Evolutionary conservation across 2,888 invertebrate species (phyloP).

Genomic region (Elmis aenea): DNA sequence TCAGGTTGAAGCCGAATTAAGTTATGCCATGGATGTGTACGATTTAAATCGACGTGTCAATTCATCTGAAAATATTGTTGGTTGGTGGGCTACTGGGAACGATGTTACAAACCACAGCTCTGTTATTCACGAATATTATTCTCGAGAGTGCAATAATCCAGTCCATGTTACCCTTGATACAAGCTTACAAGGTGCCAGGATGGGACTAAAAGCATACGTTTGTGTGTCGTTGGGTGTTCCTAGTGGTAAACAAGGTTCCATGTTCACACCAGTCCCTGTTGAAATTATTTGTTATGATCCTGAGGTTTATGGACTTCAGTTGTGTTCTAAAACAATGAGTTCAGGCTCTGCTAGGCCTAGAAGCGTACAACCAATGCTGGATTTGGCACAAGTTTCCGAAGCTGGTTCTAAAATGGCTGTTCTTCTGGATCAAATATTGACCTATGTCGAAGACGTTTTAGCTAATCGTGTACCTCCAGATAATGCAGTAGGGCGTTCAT

Average conservation of each 20-base stretch:
- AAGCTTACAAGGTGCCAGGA: constrained; percentile 76
- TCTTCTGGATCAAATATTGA: constrained; percentile 71
- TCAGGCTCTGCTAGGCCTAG: constrained; percentile 40
- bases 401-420: constrained; percentile 74
- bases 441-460: constrained; percentile 90
- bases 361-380: constrained; percentile 45
- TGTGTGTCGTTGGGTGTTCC: constrained; percentile 93
- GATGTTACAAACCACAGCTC: constrained; percentile 97
- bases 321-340: constrained; percentile 78
- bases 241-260: constrained; percentile 84
- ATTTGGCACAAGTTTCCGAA: constrained; percentile 70
- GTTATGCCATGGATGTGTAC: constrained; percentile 93
- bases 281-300: constrained; percentile 88
- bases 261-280: constrained; percentile 95
- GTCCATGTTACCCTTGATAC: constrained; percentile 96
- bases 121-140: constrained; percentile 95
- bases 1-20: constrained; percentile 95
- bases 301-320: constrained; percentile 76
- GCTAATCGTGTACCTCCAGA: constrained; percentile 70
- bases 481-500: constrained; percentile 83
- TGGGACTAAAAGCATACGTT: constrained; percentile 92
- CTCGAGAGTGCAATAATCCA: constrained; percentile 89
- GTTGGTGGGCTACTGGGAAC: constrained; percentile 98
- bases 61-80: constrained; percentile 89
- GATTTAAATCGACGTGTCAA: constrained; percentile 92